phyloP scores from a whole-genome alignment of 2,888 invertebrate species.

The Lasioglossum calceatum region DNA sequence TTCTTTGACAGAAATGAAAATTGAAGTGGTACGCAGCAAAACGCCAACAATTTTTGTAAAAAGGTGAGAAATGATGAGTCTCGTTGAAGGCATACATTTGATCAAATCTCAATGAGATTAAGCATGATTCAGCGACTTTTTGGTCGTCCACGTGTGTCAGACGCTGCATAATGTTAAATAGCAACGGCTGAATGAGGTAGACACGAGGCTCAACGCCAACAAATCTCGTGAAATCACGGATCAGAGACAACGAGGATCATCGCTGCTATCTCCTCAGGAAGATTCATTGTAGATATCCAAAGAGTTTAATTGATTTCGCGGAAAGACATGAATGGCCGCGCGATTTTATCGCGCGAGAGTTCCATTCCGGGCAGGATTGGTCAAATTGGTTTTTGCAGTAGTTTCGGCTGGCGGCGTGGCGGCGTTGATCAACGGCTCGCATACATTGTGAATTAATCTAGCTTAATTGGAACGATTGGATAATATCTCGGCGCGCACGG shows the following conservation, averaged over 20 bases:
- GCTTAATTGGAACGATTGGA: slow-evolving; percentile 55
- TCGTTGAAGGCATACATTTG: neutral
- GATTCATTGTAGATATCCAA: neutral
- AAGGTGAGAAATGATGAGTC: neutral
- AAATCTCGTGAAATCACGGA: neutral
- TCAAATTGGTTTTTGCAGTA: slow-evolving; percentile 13
- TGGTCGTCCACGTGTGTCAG: neutral
- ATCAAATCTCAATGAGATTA: neutral
- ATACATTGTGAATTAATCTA: slow-evolving; percentile 41
- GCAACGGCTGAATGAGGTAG: neutral
- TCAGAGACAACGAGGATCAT: neutral
- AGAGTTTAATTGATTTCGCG: slow-evolving; percentile 9
- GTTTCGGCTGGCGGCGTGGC: neutral
- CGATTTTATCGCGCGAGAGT: neutral
- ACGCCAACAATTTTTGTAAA: neutral
- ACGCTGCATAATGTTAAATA: neutral
- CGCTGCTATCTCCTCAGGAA: neutral
- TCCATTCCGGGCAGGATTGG: neutral
- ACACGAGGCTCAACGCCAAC: neutral
- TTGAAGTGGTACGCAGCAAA: neutral
- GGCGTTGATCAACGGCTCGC: slow-evolving; percentile 35
- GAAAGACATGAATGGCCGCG: neutral
- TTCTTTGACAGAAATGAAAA: neutral
- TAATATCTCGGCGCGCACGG: slow-evolving; percentile 47
- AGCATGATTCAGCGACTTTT: neutral